Evolutionary conservation across 2,888 invertebrate genomes (phyloP).

Genomic region (Aphelenchoides bicaudatus): DNA sequence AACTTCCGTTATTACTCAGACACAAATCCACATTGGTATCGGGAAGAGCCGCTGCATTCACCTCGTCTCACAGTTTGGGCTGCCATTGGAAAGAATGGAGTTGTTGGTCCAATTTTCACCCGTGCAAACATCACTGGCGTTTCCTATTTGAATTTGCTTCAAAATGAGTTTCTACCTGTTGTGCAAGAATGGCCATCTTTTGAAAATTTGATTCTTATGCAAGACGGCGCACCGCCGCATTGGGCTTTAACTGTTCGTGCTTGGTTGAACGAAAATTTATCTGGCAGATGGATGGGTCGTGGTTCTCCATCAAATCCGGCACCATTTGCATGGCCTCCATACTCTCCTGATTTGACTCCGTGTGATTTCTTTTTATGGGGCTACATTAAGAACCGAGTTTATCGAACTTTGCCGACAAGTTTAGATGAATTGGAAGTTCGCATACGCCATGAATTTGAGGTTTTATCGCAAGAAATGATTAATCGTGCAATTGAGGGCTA

Average conservation of each 20-base stretch:
- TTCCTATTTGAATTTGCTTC: constrained; percentile 22
- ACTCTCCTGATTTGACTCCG: constrained; percentile 23
- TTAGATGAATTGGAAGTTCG: constrained; percentile 8
- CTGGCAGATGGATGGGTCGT: constrained; percentile 29
- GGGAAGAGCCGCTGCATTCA: constrained; percentile 25
- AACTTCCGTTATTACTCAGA: constrained; percentile 17
- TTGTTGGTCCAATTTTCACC: constrained; percentile 28
- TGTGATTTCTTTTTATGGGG: constrained; percentile 13
- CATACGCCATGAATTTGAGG: constrained; percentile 10
- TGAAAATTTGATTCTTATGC: constrained; percentile 30
- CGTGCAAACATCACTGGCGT: constrained; percentile 28
- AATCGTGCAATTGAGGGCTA: constrained; percentile 6
- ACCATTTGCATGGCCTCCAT: constrained; percentile 26
- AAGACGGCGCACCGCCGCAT: constrained; percentile 36
- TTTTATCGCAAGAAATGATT: constrained; percentile 17
- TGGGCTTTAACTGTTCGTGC: constrained; percentile 24
- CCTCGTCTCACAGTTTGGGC: constrained; percentile 31
- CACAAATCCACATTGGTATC: constrained; percentile 31
- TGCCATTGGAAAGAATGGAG: constrained; percentile 22
- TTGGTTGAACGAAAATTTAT: constrained; percentile 34
- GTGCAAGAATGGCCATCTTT: constrained; percentile 16
- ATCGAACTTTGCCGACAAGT: constrained; percentile 13
- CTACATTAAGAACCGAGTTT: not conserved
- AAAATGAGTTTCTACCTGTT: constrained; percentile 26
- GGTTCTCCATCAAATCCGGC: constrained; percentile 20